Percentiles rank a stretch among this genome's conserved stretches.
Conservation (phyloP, 2,888 invertebrate genomes). For the Mactromeris polynyma region DNA sequence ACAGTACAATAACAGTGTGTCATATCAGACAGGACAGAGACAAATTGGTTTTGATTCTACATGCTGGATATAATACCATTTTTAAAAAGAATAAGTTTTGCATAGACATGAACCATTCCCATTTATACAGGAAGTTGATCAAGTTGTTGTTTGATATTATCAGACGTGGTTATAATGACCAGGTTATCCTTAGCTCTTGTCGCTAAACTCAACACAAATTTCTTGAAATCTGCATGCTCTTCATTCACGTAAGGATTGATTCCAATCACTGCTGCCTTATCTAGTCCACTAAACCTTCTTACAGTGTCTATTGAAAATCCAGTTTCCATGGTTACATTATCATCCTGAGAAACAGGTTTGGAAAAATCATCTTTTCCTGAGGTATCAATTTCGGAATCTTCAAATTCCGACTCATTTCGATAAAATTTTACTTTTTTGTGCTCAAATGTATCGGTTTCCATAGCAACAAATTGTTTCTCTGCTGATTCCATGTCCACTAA, state of each 20-base stretch:
- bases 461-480: slow-evolving; percentile 31
- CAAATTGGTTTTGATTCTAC: no score
- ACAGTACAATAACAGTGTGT: no score
- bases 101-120: no score
- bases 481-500: slow-evolving; percentile 17
- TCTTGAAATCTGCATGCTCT: slow-evolving; percentile 79
- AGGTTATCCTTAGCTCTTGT: slow-evolving; percentile 80
- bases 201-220: slow-evolving; percentile 79
- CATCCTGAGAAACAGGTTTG: neutral
- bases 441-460: neutral
- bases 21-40: no score
- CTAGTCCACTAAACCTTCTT: slow-evolving; percentile 79
- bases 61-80: no score
- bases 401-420: slow-evolving; percentile 40
- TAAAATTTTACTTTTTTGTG: slow-evolving; percentile 36
- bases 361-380: neutral
- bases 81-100: no score
- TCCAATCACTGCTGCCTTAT: slow-evolving; percentile 78
- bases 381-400: neutral
- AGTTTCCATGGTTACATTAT: slow-evolving; percentile 30
- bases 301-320: slow-evolving; percentile 76
- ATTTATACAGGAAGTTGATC: slow-evolving; percentile 37
- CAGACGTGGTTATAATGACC: slow-evolving; percentile 79
- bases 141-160: slow-evolving; percentile 72
- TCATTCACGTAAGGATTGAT: slow-evolving; percentile 78